Conservation (phyloP, 2,888 invertebrate species). For the Xylota segnis region DNA sequence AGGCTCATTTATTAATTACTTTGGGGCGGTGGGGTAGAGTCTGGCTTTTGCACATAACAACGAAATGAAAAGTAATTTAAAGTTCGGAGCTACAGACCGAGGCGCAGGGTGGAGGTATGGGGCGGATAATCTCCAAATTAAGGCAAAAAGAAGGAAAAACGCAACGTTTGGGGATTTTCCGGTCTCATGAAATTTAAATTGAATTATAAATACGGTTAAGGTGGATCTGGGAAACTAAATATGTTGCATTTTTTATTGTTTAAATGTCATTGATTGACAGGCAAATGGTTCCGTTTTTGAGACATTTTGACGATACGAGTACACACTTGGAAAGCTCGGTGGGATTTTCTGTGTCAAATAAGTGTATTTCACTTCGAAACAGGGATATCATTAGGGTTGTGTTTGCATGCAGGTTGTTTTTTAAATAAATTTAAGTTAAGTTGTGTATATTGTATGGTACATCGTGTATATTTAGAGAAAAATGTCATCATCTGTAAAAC, state of each 20-base stretch:
- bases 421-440: too few species aligned
- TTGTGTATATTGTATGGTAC: too few species aligned
- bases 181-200: conserved; percentile 55
- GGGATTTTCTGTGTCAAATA: conserved; percentile 1
- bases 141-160: conserved; percentile 24
- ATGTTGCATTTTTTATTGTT: conserved; percentile 30
- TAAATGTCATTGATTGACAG: conserved; percentile 32
- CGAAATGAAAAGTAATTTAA: conserved; percentile 47
- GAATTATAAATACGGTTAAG: conserved; percentile 33
- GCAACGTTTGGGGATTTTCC: conserved; percentile 30
- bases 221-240: background rate
- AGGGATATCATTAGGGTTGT: too few species aligned
- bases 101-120: background rate
- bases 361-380: background rate
- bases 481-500: too few species aligned
- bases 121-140: conserved; percentile 26
- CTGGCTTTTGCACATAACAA: conserved; percentile 13
- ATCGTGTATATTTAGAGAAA: too few species aligned
- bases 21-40: background rate
- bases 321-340: background rate
- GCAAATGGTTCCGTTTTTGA: conserved; percentile 6
- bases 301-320: background rate
- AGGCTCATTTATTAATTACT: conserved; percentile 76
- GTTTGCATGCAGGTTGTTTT: too few species aligned
- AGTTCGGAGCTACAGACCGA: background rate